phyloP scores from a whole-genome alignment of 2,113 vertebrate species.

The Heteronetta atricapilla region DNA sequence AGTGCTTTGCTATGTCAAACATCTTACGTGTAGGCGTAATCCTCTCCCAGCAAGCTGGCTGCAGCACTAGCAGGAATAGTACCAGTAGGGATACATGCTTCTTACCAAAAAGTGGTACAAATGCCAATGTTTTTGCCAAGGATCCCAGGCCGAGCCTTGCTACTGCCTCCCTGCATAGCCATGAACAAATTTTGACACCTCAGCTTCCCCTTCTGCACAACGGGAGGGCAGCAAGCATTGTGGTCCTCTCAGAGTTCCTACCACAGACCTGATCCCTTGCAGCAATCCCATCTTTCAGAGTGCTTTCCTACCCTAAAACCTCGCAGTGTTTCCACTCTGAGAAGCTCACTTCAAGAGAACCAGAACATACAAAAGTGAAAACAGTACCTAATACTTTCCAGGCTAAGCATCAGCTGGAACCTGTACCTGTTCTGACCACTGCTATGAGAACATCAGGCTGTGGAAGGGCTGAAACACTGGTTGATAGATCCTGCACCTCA shows the following conservation, averaged over 20 bases:
- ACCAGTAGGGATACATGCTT: not conserved
- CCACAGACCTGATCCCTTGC: not conserved
- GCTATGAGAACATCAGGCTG: not conserved
- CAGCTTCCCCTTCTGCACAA: not conserved
- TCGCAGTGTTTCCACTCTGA: not conserved
- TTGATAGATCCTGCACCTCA: not conserved
- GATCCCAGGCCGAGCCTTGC: not conserved
- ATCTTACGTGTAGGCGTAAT: not conserved
- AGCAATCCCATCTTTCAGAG: not conserved
- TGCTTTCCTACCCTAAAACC: not conserved
- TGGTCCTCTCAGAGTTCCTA: not conserved
- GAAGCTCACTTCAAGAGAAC: not conserved
- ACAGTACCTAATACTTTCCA: not conserved
- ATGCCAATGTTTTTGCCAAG: not conserved
- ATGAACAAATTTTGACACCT: not conserved
- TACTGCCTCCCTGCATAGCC: not conserved
- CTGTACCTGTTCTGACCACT: not conserved
- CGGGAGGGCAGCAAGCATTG: not conserved
- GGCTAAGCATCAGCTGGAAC: not conserved
- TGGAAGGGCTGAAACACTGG: not conserved
- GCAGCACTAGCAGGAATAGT: not conserved
- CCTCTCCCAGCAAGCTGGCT: not conserved
- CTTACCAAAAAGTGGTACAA: constrained; percentile 9
- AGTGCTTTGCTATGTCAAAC: constrained; percentile 24
- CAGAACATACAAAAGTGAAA: not conserved